Percentiles rank a stretch among this genome's conserved stretches.
Conservation (phyloP, 2,888 invertebrate species). For the Drosophila neotestacea region DNA sequence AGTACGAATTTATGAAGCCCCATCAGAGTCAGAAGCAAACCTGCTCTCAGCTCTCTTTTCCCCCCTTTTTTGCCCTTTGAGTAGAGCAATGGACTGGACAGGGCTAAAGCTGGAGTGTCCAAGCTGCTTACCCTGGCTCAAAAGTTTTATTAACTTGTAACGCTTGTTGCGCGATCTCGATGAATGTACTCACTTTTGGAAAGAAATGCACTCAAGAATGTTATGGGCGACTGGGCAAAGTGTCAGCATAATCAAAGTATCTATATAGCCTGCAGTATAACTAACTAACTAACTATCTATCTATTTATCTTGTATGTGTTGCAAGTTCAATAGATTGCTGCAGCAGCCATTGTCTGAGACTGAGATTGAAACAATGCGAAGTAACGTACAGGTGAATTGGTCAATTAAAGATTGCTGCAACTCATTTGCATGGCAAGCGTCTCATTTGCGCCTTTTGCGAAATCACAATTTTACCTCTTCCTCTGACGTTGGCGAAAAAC, state of each 20-base stretch:
- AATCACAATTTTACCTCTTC: conserved; percentile 39
- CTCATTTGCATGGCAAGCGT: conserved; percentile 65
- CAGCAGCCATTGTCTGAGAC: conserved; percentile 33
- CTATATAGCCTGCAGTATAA: not conserved
- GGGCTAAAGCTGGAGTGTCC: conserved; percentile 31
- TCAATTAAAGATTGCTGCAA: conserved; percentile 63
- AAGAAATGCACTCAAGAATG: conserved; percentile 77
- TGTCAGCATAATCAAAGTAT: conserved; percentile 51
- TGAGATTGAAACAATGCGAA: conserved; percentile 36
- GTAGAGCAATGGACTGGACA: conserved; percentile 17
- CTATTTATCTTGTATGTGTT: conserved; percentile 47
- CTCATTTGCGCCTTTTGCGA: conserved; percentile 37
- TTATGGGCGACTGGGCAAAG: conserved; percentile 73
- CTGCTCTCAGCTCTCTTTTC: not conserved
- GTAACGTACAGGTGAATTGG: conserved; percentile 50
- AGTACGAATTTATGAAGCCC: conserved; percentile 82
- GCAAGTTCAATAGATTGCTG: conserved; percentile 71
- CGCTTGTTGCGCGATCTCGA: conserved; percentile 59
- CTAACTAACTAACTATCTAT: not conserved
- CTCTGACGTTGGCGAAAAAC: too few species aligned
- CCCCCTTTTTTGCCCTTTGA: not conserved
- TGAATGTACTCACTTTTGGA: conserved; percentile 28
- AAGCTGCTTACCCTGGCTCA: conserved; percentile 37
- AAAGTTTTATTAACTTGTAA: conserved; percentile 76
- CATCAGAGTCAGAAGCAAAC: conserved; percentile 44